phyloP scores from a whole-genome alignment of 2,888 invertebrate genomes.

The Stictocephala bisonia region DNA sequence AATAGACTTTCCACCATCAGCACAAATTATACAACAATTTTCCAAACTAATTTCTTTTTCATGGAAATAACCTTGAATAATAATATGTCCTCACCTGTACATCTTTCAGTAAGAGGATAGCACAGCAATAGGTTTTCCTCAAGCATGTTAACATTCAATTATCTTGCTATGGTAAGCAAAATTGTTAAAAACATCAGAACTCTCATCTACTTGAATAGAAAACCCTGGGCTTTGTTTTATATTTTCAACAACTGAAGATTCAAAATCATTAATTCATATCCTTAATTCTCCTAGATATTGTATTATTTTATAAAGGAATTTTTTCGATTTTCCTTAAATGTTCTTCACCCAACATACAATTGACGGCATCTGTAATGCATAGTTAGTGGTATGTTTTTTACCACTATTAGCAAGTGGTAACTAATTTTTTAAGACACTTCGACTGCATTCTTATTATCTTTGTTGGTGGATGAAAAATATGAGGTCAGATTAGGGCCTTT shows the following conservation, averaged over 20 bases:
- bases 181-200: conserved; percentile 46
- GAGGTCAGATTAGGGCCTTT: neutral
- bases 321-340: neutral
- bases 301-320: conserved; percentile 42
- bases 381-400: conserved; percentile 18
- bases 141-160: conserved; percentile 40
- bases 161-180: conserved; percentile 45
- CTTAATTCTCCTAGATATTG: conserved; percentile 40
- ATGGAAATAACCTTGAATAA: conserved; percentile 21
- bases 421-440: conserved; percentile 21
- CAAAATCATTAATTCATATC: conserved; percentile 44
- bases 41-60: neutral
- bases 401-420: conserved; percentile 8
- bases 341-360: conserved; percentile 7
- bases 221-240: conserved; percentile 45
- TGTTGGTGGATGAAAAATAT: neutral
- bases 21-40: too few relatives aligned
- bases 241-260: conserved; percentile 38
- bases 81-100: conserved; percentile 50
- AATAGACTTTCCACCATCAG: too few relatives aligned
- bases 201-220: conserved; percentile 50
- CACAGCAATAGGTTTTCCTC: conserved; percentile 47
- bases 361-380: neutral
- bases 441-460: neutral
- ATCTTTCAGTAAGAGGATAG: conserved; percentile 43